Evolutionary conservation across 2,113 vertebrate species (phyloP).

Genomic region (Passerina amoena): DNA sequence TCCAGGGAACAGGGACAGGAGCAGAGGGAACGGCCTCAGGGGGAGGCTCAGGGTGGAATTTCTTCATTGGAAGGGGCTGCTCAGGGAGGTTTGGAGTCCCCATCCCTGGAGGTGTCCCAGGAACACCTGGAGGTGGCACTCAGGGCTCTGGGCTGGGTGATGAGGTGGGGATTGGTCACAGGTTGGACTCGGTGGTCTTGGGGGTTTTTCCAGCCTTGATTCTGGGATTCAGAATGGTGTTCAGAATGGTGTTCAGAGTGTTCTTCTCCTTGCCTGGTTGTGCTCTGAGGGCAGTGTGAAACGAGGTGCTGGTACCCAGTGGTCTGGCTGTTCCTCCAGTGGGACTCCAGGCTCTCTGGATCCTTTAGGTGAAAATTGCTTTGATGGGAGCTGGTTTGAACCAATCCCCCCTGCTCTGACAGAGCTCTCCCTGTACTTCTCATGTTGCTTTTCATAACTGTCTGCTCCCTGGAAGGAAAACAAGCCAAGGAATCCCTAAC

Average conservation of each 20-base stretch:
- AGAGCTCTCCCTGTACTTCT: background rate
- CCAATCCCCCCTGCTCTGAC: background rate
- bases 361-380: background rate
- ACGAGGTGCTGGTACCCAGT: background rate
- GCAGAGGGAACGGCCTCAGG: background rate
- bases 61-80: background rate
- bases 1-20: background rate
- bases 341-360: background rate
- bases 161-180: background rate
- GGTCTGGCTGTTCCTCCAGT: background rate
- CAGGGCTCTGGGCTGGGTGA: background rate
- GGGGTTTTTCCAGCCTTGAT: background rate
- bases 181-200: fast-evolving
- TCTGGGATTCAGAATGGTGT: background rate
- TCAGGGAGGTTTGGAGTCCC: background rate
- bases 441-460: background rate
- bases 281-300: background rate
- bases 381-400: background rate
- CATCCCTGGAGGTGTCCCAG: background rate
- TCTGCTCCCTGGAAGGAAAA: constrained; percentile 29
- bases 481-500: background rate
- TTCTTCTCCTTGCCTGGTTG: background rate
- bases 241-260: background rate
- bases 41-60: background rate
- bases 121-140: background rate